Percentiles rank a stretch among this genome's conserved stretches.
These are phyloP conservation scores for Sciurus carolinensis DNA, from an alignment of 2,797 vertebrate genomes.

Conservation along the genomic window DNA sequence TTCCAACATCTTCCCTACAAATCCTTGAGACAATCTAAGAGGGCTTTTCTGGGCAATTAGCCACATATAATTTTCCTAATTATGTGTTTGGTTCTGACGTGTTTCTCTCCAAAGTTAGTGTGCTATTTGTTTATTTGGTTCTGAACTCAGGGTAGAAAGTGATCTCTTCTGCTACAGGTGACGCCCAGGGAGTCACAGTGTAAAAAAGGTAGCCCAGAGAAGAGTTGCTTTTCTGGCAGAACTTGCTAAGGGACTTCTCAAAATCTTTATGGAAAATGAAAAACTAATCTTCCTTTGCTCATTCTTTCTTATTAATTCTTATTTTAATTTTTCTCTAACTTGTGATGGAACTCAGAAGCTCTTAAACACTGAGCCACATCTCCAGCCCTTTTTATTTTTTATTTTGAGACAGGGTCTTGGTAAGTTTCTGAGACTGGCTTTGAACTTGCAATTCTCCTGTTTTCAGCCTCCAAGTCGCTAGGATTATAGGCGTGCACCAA, in stretches of 20 bases:
- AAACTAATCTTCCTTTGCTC: not conserved
- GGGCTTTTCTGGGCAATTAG: slow-evolving; percentile 64
- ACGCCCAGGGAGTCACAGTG: not conserved
- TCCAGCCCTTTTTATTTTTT: not conserved
- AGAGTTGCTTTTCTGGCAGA: not conserved
- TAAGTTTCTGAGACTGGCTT: too few relatives aligned
- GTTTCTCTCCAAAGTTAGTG: slow-evolving; percentile 68
- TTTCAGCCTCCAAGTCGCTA: too few relatives aligned
- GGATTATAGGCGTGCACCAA: too few relatives aligned
- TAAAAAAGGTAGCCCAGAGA: not conserved
- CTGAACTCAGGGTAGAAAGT: not conserved
- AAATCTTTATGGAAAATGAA: slow-evolving; percentile 18
- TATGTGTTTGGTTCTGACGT: slow-evolving; percentile 69
- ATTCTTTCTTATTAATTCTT: not conserved
- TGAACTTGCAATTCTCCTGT: too few relatives aligned
- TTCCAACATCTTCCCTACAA: not conserved
- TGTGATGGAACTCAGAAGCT: too few relatives aligned
- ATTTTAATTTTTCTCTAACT: not conserved
- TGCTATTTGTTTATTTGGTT: slow-evolving; percentile 75
- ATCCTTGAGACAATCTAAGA: slow-evolving; percentile 26
- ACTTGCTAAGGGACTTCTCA: not conserved
- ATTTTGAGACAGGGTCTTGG: not conserved
- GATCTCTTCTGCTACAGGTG: slow-evolving; percentile 49
- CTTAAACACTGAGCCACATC: too few relatives aligned
- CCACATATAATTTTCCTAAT: slow-evolving; percentile 78